Evolutionary conservation across 2,113 vertebrate species (phyloP).

Genomic region (Nesogale talazaci): DNA sequence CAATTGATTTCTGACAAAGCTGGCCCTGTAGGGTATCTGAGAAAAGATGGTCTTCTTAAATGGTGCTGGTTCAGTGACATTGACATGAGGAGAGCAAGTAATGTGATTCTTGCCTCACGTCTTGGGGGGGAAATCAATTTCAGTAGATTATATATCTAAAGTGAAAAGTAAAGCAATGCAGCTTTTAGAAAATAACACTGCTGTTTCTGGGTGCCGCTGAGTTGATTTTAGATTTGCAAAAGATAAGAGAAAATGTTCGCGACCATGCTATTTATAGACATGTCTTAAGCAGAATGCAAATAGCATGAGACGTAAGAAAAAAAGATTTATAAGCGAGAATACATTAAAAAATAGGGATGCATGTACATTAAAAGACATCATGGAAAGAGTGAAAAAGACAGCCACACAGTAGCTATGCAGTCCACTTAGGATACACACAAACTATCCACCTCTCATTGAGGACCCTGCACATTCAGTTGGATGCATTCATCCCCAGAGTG

Average conservation of each 20-base stretch:
- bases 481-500: too few relatives aligned
- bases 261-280: neutral
- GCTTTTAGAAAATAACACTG: neutral
- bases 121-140: neutral
- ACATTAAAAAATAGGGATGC: neutral
- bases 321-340: neutral
- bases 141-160: neutral
- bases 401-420: neutral
- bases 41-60: neutral
- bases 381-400: neutral
- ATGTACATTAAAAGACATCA: neutral
- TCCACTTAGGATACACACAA: neutral
- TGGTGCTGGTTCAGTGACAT: neutral
- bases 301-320: neutral
- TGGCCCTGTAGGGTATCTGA: neutral
- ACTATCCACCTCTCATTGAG: too few relatives aligned
- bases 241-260: too few relatives aligned
- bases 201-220: too few relatives aligned
- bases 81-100: neutral
- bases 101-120: neutral
- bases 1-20: neutral
- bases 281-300: conserved; percentile 39
- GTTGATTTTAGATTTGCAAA: too few relatives aligned
- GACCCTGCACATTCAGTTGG: too few relatives aligned
- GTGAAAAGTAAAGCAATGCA: neutral